phyloP scores from a whole-genome alignment of 2,888 invertebrate genomes.

The Epirrita christyi region DNA sequence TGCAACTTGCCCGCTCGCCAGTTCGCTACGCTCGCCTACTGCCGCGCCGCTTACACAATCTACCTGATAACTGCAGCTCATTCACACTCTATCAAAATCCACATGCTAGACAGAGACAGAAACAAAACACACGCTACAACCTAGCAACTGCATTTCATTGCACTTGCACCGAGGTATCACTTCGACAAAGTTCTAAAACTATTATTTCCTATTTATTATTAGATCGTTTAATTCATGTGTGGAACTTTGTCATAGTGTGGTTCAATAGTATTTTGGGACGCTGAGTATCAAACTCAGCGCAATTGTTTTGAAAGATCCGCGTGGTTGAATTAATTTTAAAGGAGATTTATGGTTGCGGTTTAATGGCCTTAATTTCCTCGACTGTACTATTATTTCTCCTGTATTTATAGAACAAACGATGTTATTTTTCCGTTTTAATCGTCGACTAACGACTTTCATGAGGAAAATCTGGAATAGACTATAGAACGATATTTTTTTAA shows the following conservation, averaged over 20 bases:
- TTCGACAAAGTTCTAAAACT: slow-evolving; percentile 59
- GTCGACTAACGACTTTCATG: too few species aligned
- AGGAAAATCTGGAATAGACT: too few species aligned
- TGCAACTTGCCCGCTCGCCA: slow-evolving; percentile 51
- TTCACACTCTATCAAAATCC: slow-evolving; percentile 45
- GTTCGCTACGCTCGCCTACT: slow-evolving; percentile 40
- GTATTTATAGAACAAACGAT: slow-evolving; percentile 30
- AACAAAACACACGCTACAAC: slow-evolving; percentile 44
- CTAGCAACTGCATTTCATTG: slow-evolving; percentile 59
- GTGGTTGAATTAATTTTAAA: slow-evolving; percentile 48
- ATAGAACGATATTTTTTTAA: too few species aligned
- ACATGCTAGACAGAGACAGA: slow-evolving; percentile 52
- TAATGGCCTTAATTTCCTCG: slow-evolving; percentile 40
- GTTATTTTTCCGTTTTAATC: slow-evolving; percentile 27
- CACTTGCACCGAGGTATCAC: slow-evolving; percentile 52
- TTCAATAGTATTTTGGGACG: slow-evolving; percentile 53
- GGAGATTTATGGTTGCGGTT: slow-evolving; percentile 45
- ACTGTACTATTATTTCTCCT: slow-evolving; percentile 22
- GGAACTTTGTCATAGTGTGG: slow-evolving; percentile 45
- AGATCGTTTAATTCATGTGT: slow-evolving; percentile 41
- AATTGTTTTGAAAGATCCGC: slow-evolving; percentile 51
- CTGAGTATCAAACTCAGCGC: slow-evolving; percentile 44
- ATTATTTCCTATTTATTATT: slow-evolving; percentile 42
- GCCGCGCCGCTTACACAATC: slow-evolving; percentile 36
- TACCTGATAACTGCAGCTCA: slow-evolving; percentile 63